These are phyloP conservation scores for Orbicella faveolata DNA, from an alignment of 64 coral and sea anemone species.

Conservation along the genomic window DNA sequence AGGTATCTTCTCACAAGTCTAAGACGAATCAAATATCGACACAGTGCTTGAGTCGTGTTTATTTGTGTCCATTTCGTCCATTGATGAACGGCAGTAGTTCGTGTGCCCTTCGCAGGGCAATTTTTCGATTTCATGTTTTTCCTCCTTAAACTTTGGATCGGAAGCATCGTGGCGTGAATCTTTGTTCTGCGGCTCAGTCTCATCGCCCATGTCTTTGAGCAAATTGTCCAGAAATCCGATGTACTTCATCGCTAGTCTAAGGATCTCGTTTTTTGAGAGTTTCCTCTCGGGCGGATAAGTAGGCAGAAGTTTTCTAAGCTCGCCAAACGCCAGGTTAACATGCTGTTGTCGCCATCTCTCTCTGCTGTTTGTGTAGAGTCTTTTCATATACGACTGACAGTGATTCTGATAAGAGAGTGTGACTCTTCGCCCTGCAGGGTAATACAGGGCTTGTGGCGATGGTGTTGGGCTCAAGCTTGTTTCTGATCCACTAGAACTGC, in stretches of 20 bases:
- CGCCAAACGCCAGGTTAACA: conserved; percentile 81
- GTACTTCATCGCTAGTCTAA: conserved; percentile 90
- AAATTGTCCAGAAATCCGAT: conserved; percentile 78
- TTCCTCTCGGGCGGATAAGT: conserved; percentile 81
- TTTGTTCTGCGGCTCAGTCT: background rate
- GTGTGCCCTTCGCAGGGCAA: conserved; percentile 11
- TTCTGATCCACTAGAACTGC: conserved; percentile 66
- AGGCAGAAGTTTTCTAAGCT: conserved; percentile 77
- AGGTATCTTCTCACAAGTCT: background rate
- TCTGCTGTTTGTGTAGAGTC: conserved; percentile 76
- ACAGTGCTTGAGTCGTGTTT: background rate
- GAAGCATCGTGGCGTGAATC: background rate
- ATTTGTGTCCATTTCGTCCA: background rate
- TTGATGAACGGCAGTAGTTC: background rate
- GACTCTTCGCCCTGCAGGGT: conserved; percentile 25
- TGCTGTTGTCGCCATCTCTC: conserved; percentile 83
- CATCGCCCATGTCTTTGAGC: conserved; percentile 58
- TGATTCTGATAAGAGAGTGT: conserved; percentile 39
- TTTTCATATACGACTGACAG: conserved; percentile 70
- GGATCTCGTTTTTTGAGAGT: conserved; percentile 86
- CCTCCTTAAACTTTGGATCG: background rate
- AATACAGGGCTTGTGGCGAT: conserved; percentile 15
- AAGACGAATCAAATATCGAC: conserved; percentile 3
- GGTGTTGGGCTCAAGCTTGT: conserved; percentile 60
- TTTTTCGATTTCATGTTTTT: conserved; percentile 1